Conservation (phyloP, 2,113 vertebrate genomes). For the Semicossyphus pulcher region DNA sequence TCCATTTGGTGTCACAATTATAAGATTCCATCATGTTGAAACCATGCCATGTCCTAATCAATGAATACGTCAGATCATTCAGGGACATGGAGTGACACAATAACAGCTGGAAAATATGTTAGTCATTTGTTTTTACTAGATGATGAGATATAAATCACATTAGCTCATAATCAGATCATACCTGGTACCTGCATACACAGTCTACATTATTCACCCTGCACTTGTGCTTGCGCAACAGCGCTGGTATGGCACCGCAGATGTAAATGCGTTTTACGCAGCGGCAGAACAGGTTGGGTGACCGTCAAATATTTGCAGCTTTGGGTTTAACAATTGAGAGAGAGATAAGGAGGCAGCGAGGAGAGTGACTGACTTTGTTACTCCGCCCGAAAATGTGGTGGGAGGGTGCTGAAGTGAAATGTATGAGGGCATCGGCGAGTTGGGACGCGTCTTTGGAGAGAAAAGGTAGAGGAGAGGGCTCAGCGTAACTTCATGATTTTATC, state of each 20-base stretch:
- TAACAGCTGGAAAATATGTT: not conserved
- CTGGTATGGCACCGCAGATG: not conserved
- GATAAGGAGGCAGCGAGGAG: slow-evolving; percentile 20
- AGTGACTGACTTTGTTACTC: slow-evolving; percentile 51
- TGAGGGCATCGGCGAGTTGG: slow-evolving; percentile 53
- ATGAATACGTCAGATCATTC: not conserved
- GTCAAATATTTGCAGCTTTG: not conserved
- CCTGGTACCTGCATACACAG: not conserved
- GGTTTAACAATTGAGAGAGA: not conserved
- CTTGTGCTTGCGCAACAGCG: slow-evolving; percentile 8
- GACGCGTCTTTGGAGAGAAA: slow-evolving; percentile 58
- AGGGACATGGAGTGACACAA: not conserved
- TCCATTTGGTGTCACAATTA: not conserved
- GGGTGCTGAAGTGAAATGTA: slow-evolving; percentile 44
- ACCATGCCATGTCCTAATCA: too few relatives aligned
- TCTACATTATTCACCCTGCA: not conserved
- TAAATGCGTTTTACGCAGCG: slow-evolving; percentile 38
- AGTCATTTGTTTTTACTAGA: not conserved
- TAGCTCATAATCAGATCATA: not conserved
- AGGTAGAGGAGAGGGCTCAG: slow-evolving; percentile 15
- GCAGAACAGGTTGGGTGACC: slow-evolving; percentile 44
- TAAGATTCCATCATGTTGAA: not conserved
- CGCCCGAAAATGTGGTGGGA: slow-evolving; percentile 68
- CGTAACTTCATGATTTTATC: not conserved
- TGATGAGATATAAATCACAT: not conserved